Evolutionary conservation across 2,888 invertebrate genomes (phyloP).

Genomic region (Notocelia uddmanniana): DNA sequence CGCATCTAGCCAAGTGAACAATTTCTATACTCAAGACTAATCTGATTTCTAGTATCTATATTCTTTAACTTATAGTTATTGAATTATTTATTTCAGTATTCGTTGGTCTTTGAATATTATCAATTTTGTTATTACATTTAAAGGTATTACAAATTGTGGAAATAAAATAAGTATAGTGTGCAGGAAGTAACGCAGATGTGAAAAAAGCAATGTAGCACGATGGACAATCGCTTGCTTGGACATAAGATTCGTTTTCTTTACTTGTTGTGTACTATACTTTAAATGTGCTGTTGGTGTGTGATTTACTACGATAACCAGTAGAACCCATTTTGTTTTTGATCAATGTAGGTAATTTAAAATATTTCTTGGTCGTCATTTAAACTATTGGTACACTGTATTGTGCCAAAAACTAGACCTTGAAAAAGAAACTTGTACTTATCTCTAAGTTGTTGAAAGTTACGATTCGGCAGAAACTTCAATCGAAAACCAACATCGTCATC

Average conservation of each 20-base stretch:
- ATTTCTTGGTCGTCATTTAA: not conserved
- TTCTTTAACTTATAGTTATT: constrained; percentile 18
- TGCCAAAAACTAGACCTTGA: no score
- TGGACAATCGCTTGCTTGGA: not conserved
- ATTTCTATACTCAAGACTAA: constrained; percentile 20
- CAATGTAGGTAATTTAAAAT: not conserved
- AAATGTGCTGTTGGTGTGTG: constrained; percentile 14
- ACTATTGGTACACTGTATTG: no score
- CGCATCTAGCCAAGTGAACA: not conserved
- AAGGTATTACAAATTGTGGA: constrained; percentile 36
- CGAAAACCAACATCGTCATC: not conserved
- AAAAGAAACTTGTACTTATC: no score
- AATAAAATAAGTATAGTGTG: constrained; percentile 37
- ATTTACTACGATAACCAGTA: not conserved
- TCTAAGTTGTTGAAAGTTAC: no score
- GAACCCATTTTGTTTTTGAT: not conserved
- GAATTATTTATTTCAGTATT: constrained; percentile 38
- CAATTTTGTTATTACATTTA: constrained; percentile 30
- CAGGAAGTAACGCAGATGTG: constrained; percentile 8
- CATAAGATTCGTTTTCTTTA: constrained; percentile 2
- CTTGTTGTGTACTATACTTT: constrained; percentile 30
- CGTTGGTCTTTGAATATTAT: constrained; percentile 34
- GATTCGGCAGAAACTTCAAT: no score
- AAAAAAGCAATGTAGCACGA: not conserved
- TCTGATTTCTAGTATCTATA: constrained; percentile 16